These are phyloP conservation scores for Chauna torquata DNA, from an alignment of 2,113 vertebrate genomes.

Conservation along the genomic window DNA sequence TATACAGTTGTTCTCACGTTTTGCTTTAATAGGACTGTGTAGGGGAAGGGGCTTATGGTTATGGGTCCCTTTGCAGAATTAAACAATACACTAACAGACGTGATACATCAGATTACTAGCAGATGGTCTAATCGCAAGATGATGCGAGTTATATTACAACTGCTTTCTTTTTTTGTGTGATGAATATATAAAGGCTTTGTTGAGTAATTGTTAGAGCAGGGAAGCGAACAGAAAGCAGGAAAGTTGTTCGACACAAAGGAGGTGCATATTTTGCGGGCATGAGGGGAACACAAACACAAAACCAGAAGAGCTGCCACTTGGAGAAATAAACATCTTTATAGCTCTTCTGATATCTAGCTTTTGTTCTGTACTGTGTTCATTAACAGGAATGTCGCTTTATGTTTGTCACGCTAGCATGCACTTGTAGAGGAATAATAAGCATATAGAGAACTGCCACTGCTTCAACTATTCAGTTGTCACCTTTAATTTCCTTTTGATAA, in stretches of 20 bases:
- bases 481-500: neutral
- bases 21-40: neutral
- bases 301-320: neutral
- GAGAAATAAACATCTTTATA: neutral
- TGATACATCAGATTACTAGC: constrained; percentile 2
- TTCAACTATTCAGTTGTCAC: neutral
- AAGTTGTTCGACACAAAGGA: neutral
- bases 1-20: neutral
- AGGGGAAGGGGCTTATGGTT: neutral
- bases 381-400: neutral
- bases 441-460: neutral
- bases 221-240: neutral
- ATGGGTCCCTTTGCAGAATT: neutral
- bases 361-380: neutral
- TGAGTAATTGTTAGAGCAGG: neutral
- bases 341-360: neutral
- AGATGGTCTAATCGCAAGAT: constrained; percentile 26
- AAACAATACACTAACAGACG: neutral
- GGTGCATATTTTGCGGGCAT: neutral
- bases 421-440: neutral
- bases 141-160: neutral
- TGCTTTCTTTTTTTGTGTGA: neutral
- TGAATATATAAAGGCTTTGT: neutral
- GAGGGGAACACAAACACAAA: neutral
- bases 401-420: neutral